A percentile compares a stretch with the other conserved stretches of the same genome.
Evolutionary conservation across 2,888 invertebrate species (phyloP).

Genomic region (Diarsia mendica): DNA sequence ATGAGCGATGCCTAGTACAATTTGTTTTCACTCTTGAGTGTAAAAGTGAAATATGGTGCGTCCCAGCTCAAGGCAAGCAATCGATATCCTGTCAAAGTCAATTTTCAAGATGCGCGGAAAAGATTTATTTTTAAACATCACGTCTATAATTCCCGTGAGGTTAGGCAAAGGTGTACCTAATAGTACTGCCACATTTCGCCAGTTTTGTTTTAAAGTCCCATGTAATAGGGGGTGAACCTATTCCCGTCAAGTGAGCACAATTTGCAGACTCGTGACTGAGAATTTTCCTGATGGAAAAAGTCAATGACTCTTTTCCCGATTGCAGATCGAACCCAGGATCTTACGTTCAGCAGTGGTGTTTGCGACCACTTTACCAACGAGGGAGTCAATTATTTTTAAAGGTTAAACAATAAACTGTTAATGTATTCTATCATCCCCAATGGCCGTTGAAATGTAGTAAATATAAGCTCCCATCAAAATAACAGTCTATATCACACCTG

Average conservation of each 20-base stretch:
- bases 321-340: too few relatives aligned
- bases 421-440: conserved; percentile 44
- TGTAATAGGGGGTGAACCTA: too few relatives aligned
- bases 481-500: conserved; percentile 54
- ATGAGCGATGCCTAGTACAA: conserved; percentile 22
- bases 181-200: too few relatives aligned
- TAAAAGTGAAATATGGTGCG: conserved; percentile 14
- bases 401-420: conserved; percentile 27
- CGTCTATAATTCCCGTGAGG: too few relatives aligned
- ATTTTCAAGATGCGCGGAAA: conserved; percentile 2
- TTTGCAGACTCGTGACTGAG: too few relatives aligned
- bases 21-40: conserved; percentile 7
- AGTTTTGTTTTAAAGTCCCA: too few relatives aligned
- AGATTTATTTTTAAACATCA: conserved; percentile 15
- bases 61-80: not conserved
- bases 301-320: too few relatives aligned
- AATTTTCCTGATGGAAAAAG: too few relatives aligned
- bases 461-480: conserved; percentile 57
- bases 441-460: conserved; percentile 31
- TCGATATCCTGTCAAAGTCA: conserved; percentile 28
- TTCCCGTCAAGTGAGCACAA: too few relatives aligned
- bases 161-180: too few relatives aligned
- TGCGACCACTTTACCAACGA: too few relatives aligned
- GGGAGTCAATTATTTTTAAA: conserved; percentile 17
- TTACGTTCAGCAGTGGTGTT: too few relatives aligned